Conservation (phyloP, 2,888 invertebrate genomes). For the Drosophila nr. perissopoda region DNA sequence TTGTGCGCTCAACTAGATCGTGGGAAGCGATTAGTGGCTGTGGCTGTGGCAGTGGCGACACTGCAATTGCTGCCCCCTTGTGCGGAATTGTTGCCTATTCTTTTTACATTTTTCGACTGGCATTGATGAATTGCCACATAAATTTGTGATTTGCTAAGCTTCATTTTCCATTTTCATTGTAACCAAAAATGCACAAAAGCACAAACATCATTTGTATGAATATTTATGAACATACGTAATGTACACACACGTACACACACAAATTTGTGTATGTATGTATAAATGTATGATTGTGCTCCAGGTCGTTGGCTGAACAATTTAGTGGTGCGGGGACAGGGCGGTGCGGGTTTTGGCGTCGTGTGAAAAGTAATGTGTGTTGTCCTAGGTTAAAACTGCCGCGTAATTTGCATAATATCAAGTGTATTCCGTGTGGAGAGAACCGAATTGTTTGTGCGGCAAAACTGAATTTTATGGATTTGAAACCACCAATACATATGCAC, state of each 20-base stretch:
- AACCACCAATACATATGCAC: neutral
- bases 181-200: constrained; percentile 37
- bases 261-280: constrained; percentile 48
- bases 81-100: constrained; percentile 7
- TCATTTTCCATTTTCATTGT: constrained; percentile 53
- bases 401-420: constrained; percentile 49
- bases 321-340: neutral
- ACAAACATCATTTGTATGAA: constrained; percentile 63
- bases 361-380: constrained; percentile 37
- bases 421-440: constrained; percentile 4
- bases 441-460: constrained; percentile 2
- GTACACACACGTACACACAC: neutral
- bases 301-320: constrained; percentile 2
- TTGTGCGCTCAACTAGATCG: constrained; percentile 64
- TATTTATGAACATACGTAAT: constrained; percentile 42
- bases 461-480: too few relatives aligned
- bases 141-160: constrained; percentile 74
- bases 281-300: constrained; percentile 1
- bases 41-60: constrained; percentile 33
- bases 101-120: constrained; percentile 45
- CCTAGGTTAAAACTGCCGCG: constrained; percentile 40
- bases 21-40: constrained; percentile 79
- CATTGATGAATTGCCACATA: constrained; percentile 77
- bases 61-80: constrained; percentile 20
- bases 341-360: constrained; percentile 5